These are phyloP conservation scores for Pteria penguin DNA, from an alignment of 2,888 invertebrate species.

Conservation along the genomic window DNA sequence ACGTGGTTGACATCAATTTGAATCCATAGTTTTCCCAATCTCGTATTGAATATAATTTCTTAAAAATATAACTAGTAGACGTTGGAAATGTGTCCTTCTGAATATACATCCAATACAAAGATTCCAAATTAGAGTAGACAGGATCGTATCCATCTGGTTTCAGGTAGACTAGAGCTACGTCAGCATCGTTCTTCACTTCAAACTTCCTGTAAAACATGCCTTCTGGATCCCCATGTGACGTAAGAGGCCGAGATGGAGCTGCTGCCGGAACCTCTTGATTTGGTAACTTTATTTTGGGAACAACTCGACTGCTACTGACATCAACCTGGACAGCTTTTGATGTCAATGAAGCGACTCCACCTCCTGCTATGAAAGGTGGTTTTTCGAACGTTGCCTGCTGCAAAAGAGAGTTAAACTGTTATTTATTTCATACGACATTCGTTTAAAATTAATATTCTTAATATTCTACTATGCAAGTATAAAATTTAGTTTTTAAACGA, in stretches of 20 bases:
- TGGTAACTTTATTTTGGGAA: not conserved
- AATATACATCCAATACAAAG: conserved; percentile 18
- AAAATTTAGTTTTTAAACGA: too few species aligned
- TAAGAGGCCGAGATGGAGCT: not conserved
- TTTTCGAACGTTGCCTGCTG: not conserved
- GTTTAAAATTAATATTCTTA: too few species aligned
- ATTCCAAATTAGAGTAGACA: not conserved
- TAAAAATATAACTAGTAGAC: conserved; percentile 5
- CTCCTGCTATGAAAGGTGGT: not conserved
- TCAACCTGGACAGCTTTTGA: not conserved
- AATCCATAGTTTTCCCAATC: conserved; percentile 27
- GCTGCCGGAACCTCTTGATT: not conserved
- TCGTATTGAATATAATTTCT: not conserved
- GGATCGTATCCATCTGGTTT: conserved; percentile 12
- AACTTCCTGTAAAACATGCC: conserved; percentile 25
- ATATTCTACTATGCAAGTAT: too few species aligned
- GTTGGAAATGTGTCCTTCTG: conserved; percentile 1
- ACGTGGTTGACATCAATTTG: conserved; percentile 22
- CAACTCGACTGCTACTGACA: not conserved
- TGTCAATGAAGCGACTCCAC: not conserved
- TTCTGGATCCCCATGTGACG: conserved; percentile 14
- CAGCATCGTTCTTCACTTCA: conserved; percentile 3
- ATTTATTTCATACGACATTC: too few species aligned
- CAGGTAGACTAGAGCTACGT: conserved; percentile 23
- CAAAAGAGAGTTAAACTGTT: too few species aligned